Evolutionary conservation across 2,888 invertebrate species (phyloP).

Genomic region (Philereme transversata): DNA sequence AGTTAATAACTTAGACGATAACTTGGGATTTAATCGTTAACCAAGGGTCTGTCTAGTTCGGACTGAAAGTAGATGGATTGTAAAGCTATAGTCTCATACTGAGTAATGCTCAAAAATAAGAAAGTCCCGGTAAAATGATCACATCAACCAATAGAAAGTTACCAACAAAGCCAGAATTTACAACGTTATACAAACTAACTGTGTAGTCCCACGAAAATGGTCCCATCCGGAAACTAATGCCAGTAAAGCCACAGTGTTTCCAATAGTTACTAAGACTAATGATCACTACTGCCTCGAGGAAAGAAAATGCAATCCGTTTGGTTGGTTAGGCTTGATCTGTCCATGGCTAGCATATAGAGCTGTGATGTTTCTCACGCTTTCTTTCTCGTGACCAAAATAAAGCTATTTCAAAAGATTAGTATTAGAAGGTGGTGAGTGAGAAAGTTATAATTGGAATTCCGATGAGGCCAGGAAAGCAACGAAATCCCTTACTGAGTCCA

Average conservation of each 20-base stretch:
- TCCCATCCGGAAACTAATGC: slow-evolving; percentile 37
- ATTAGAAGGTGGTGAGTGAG: slow-evolving; percentile 23
- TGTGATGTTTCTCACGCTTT: slow-evolving; percentile 33
- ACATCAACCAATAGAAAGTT: too few species aligned
- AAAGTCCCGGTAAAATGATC: too few species aligned
- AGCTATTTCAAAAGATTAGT: slow-evolving; percentile 18
- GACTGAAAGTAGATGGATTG: too few species aligned
- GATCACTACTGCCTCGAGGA: slow-evolving; percentile 22
- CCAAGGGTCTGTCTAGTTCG: too few species aligned
- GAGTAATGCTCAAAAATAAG: too few species aligned
- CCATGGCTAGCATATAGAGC: slow-evolving; percentile 6
- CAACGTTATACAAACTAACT: slow-evolving; percentile 1
- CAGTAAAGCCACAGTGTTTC: slow-evolving; percentile 9
- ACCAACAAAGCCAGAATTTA: not conserved
- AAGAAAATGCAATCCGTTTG: slow-evolving; percentile 26
- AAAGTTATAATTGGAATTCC: slow-evolving; percentile 28
- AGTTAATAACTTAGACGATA: too few species aligned
- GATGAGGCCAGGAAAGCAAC: slow-evolving; percentile 20
- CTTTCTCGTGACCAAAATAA: slow-evolving; percentile 28
- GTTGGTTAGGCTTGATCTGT: slow-evolving; percentile 8
- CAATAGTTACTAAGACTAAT: slow-evolving; percentile 16
- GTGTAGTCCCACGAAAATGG: slow-evolving; percentile 28
- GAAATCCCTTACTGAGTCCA: slow-evolving; percentile 7
- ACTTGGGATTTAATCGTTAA: too few species aligned
- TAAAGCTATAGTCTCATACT: too few species aligned